Percentiles rank a stretch among this genome's conserved stretches.
phyloP scores from a whole-genome alignment of 1,140 invertebrate genomes.

The Drosophila orosa region DNA sequence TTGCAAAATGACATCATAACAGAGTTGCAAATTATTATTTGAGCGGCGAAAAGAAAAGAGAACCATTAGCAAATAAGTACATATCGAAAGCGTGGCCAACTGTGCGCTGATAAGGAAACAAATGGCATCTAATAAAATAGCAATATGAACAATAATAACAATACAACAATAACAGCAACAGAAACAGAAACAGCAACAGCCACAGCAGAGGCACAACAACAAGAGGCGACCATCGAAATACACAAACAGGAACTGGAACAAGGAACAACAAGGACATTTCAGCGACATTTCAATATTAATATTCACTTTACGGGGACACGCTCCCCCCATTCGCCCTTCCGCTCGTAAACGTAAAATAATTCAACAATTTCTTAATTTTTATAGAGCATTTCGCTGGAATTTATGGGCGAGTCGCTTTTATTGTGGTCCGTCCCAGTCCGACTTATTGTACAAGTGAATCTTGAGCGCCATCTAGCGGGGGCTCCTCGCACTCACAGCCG shows the following conservation, averaged over 20 bases:
- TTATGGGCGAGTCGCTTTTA: slow-evolving; percentile 58
- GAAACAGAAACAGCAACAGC: background rate
- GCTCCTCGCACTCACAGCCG: background rate
- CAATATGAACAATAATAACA: slow-evolving; percentile 27
- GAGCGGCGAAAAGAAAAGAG: slow-evolving; percentile 64
- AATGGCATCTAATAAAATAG: slow-evolving; percentile 47
- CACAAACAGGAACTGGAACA: slow-evolving; percentile 12
- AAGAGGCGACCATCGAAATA: slow-evolving; percentile 5
- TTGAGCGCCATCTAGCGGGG: slow-evolving; percentile 70
- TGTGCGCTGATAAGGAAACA: slow-evolving; percentile 69
- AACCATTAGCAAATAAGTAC: slow-evolving; percentile 72
- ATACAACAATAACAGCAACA: slow-evolving; percentile 22
- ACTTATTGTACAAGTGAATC: slow-evolving; percentile 65
- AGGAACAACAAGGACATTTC: slow-evolving; percentile 19
- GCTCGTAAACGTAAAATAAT: slow-evolving; percentile 74
- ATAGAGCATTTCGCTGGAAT: slow-evolving; percentile 66
- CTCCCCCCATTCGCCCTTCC: slow-evolving; percentile 5
- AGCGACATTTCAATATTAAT: slow-evolving; percentile 61
- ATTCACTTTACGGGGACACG: slow-evolving; percentile 38
- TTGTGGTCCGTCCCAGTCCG: slow-evolving; percentile 35
- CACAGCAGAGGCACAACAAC: slow-evolving; percentile 16
- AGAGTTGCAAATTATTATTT: slow-evolving; percentile 73
- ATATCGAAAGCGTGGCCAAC: slow-evolving; percentile 72
- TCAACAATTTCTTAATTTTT: slow-evolving; percentile 82
- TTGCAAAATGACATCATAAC: slow-evolving; percentile 75